Conservation (phyloP, 2,113 vertebrate genomes). For the Galeopterus variegatus region DNA sequence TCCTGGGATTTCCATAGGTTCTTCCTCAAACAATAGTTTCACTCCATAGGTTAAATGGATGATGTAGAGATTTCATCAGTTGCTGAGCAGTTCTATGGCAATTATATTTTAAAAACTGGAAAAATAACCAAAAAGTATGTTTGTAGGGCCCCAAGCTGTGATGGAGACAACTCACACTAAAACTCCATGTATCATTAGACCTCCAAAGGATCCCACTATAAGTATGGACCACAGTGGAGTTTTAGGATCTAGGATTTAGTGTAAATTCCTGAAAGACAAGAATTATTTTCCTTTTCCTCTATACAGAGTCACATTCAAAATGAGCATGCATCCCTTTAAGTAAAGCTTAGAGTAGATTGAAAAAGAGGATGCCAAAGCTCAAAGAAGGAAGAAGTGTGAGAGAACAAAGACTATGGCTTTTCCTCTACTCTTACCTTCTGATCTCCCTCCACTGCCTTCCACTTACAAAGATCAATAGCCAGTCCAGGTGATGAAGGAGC, state of each 20-base stretch:
- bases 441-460: not conserved
- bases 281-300: not conserved
- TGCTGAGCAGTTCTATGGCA: not conserved
- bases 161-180: not conserved
- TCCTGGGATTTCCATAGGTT: not conserved
- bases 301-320: not conserved
- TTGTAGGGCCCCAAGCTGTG: rapidly evolving
- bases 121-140: not conserved
- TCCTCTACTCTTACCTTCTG: not conserved
- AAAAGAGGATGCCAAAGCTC: not conserved
- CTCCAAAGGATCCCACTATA: not conserved
- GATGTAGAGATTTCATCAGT: not conserved
- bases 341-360: not conserved
- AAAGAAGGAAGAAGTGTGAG: not conserved
- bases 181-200: not conserved
- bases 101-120: not conserved
- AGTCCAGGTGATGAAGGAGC: not conserved
- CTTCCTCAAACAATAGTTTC: not conserved
- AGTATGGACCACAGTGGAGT: not conserved
- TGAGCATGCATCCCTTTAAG: not conserved
- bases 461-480: not conserved
- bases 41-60: not conserved
- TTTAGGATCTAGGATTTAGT: not conserved
- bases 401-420: not conserved
- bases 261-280: not conserved